These are phyloP conservation scores for Laupala kohalensis DNA, from an alignment of 1,140 invertebrate genomes.

Conservation along the genomic window DNA sequence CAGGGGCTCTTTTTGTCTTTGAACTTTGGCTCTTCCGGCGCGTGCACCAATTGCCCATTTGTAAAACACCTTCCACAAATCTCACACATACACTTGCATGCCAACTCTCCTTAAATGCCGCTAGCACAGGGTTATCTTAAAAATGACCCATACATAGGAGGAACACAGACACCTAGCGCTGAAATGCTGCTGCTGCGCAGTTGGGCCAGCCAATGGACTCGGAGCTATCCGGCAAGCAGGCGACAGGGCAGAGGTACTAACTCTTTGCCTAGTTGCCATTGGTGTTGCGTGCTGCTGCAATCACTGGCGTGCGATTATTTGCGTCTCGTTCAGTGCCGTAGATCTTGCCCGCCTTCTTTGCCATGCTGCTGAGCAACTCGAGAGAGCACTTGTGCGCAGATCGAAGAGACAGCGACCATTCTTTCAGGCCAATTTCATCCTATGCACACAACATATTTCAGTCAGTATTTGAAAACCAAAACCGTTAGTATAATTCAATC, in stretches of 20 bases:
- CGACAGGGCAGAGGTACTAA: too few relatives aligned
- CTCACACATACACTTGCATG: background rate
- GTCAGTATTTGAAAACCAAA: too few relatives aligned
- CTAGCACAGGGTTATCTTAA: background rate
- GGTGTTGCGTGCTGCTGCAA: slow-evolving; percentile 13
- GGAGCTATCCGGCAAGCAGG: too few relatives aligned
- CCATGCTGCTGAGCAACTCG: slow-evolving; percentile 85
- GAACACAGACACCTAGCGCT: background rate
- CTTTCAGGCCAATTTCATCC: slow-evolving; percentile 90
- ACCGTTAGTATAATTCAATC: too few relatives aligned
- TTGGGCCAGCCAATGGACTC: too few relatives aligned
- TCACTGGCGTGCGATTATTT: slow-evolving; percentile 13
- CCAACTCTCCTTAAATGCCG: background rate
- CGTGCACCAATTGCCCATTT: too few relatives aligned
- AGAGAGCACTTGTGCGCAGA: slow-evolving; percentile 84
- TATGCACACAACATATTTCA: slow-evolving; percentile 37
- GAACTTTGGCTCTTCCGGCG: background rate
- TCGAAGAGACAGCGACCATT: slow-evolving; percentile 82
- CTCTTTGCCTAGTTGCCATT: slow-evolving; percentile 15
- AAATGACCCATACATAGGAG: background rate
- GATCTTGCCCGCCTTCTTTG: slow-evolving; percentile 91
- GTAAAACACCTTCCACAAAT: too few relatives aligned
- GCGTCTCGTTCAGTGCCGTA: slow-evolving; percentile 66
- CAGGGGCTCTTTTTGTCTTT: background rate
- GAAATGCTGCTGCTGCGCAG: background rate